These are phyloP conservation scores for Brachyhypopomus occidentalis DNA, from an alignment of 2,113 vertebrate genomes.

Conservation along the genomic window DNA sequence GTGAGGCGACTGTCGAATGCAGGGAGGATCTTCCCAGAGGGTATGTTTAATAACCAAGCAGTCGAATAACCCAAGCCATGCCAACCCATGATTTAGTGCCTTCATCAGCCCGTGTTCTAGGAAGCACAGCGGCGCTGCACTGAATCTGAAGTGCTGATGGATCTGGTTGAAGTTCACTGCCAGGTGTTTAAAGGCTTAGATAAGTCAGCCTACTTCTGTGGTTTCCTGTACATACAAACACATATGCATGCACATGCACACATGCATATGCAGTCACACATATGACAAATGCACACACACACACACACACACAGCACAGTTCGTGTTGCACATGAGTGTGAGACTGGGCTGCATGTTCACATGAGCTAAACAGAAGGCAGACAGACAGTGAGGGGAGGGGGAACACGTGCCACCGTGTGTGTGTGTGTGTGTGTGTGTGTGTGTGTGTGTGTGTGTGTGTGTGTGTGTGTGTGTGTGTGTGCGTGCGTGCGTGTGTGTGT, in stretches of 20 bases:
- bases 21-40: no score
- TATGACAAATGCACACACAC: no score
- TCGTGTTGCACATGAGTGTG: not conserved
- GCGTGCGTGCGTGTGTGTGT: not conserved
- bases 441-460: not conserved
- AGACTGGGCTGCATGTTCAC: not conserved
- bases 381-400: not conserved
- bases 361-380: not conserved
- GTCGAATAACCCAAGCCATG: no score
- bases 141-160: not conserved
- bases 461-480: not conserved
- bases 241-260: no score
- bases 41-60: no score
- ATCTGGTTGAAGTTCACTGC: no score
- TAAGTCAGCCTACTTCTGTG: not conserved
- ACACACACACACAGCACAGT: not conserved
- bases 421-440: conserved; percentile 4
- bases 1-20: no score
- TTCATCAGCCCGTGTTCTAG: no score
- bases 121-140: not conserved
- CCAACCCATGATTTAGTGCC: no score
- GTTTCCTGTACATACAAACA: not conserved
- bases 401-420: not conserved
- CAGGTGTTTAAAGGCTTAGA: not conserved
- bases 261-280: no score